Conservation (phyloP, 2,113 vertebrate genomes). For the Camelus dromedarius region DNA sequence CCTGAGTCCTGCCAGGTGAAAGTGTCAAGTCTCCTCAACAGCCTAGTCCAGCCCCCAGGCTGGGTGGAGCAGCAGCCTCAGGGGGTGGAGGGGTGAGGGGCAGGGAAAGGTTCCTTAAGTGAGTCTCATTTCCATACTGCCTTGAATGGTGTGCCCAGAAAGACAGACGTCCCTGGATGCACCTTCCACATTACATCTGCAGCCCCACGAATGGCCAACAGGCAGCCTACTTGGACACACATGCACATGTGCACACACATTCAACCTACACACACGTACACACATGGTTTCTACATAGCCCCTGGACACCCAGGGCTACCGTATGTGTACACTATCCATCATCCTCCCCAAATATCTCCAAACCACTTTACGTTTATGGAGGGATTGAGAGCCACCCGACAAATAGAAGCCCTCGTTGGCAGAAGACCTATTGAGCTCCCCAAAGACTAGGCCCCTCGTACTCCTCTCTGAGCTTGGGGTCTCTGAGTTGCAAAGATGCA, state of each 20-base stretch:
- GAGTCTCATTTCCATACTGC: not conserved
- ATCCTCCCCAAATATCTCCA: not conserved
- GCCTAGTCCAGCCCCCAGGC: not conserved
- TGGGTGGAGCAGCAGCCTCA: not conserved
- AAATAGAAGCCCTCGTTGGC: not conserved
- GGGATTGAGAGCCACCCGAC: not conserved
- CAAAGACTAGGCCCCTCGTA: not conserved
- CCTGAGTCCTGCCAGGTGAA: not conserved
- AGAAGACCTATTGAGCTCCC: not conserved
- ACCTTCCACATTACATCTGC: no score
- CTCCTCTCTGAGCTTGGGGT: not conserved
- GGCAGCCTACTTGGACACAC: not conserved
- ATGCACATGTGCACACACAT: fast-evolving
- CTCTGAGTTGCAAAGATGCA: not conserved
- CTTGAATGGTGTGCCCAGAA: not conserved
- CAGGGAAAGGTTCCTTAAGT: not conserved
- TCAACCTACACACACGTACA: not conserved
- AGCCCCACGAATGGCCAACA: not conserved
- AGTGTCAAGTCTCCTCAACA: not conserved
- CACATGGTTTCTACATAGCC: not conserved
- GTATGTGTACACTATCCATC: fast-evolving
- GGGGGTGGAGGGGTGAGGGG: not conserved
- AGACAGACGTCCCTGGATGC: not conserved
- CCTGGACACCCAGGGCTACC: no score
- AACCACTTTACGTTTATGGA: fast-evolving